Percentiles rank a stretch among this genome's conserved stretches.
These are phyloP conservation scores for Fulmarus glacialis DNA, from an alignment of 2,113 vertebrate species.

Conservation along the genomic window DNA sequence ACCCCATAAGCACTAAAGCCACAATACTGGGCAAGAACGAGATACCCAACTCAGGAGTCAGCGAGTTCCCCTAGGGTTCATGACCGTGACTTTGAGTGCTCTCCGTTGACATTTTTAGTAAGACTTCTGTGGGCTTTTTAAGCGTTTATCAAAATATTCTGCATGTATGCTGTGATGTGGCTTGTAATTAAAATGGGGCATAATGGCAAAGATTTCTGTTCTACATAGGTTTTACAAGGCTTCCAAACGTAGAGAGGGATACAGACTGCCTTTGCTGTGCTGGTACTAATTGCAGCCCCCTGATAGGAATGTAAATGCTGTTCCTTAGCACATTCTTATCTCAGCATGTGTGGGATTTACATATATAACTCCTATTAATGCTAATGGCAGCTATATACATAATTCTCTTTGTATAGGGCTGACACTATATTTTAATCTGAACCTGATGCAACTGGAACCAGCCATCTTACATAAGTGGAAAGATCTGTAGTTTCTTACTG, in stretches of 20 bases:
- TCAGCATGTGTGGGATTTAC: constrained; percentile 61
- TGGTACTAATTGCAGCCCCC: constrained; percentile 48
- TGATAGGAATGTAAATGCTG: constrained; percentile 58
- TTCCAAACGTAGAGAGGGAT: neutral
- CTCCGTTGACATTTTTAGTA: neutral
- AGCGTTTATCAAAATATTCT: neutral
- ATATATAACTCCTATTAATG: constrained; percentile 63
- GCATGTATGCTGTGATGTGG: neutral
- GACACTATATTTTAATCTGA: constrained; percentile 46
- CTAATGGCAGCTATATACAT: constrained; percentile 35
- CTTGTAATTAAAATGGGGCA: neutral
- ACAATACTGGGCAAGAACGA: neutral
- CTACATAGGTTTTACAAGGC: constrained; percentile 13
- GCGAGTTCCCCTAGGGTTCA: rapidly evolving
- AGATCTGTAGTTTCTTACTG: neutral
- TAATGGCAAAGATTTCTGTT: neutral
- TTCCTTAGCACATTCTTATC: constrained; percentile 51
- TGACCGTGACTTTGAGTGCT: neutral
- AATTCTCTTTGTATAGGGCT: neutral
- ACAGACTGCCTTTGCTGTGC: constrained; percentile 5
- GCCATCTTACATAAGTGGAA: neutral
- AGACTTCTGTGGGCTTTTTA: neutral
- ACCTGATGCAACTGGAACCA: constrained; percentile 31
- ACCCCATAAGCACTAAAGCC: neutral
- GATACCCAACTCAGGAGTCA: neutral